Percentiles rank a stretch among this genome's conserved stretches.
Conservation (phyloP, 1,140 invertebrate species). For the Drosophila prosaltans region DNA sequence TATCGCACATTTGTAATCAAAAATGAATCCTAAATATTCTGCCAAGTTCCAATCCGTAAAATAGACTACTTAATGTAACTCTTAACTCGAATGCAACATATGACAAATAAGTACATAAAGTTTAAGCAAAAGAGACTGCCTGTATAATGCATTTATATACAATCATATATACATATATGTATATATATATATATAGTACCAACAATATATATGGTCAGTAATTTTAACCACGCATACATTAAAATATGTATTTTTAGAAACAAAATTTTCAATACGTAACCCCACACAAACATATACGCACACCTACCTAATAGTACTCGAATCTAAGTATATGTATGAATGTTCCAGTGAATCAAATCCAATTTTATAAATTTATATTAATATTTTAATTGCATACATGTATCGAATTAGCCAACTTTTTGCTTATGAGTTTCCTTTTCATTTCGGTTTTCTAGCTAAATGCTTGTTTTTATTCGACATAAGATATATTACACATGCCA, state of each 20-base stretch:
- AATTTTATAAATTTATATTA: conserved; percentile 29
- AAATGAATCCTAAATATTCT: conserved; percentile 36
- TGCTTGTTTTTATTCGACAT: conserved; percentile 43
- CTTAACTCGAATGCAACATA: conserved; percentile 72
- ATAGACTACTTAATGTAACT: conserved; percentile 29
- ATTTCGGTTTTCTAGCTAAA: conserved; percentile 68
- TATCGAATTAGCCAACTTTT: conserved; percentile 50
- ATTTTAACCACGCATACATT: conserved; percentile 44
- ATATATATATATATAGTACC: conserved; percentile 49
- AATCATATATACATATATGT: conserved; percentile 30
- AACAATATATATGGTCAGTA: conserved; percentile 39
- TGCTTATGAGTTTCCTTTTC: conserved; percentile 38
- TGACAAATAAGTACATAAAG: conserved; percentile 76
- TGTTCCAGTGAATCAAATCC: conserved; percentile 43
- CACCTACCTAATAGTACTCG: conserved; percentile 29
- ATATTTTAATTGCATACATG: neutral
- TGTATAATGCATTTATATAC: conserved; percentile 56
- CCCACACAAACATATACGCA: neutral
- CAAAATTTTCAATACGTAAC: conserved; percentile 28
- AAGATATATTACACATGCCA: conserved; percentile 21
- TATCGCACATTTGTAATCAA: conserved; percentile 42
- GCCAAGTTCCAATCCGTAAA: conserved; percentile 19
- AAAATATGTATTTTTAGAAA: conserved; percentile 54
- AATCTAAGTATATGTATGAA: conserved; percentile 28
- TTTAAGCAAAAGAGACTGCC: conserved; percentile 71